These are phyloP conservation scores for Gambusia affinis DNA, from an alignment of 2,113 vertebrate species.

Conservation along the genomic window DNA sequence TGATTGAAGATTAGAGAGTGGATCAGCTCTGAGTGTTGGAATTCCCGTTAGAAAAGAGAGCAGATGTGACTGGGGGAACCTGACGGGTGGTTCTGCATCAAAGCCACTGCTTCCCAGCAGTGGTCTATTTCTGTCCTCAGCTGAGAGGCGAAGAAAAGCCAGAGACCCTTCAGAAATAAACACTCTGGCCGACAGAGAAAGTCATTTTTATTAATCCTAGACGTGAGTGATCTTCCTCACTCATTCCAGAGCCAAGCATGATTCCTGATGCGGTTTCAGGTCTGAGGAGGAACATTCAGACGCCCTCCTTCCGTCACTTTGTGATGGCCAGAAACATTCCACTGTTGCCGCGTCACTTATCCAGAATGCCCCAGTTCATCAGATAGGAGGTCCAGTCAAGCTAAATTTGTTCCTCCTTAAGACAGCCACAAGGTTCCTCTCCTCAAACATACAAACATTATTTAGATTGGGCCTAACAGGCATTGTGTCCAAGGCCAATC, in stretches of 20 bases:
- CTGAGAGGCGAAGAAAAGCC: conserved; percentile 48
- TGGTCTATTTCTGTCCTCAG: conserved; percentile 48
- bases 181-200: conserved; percentile 38
- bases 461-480: too few species aligned
- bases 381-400: conserved; percentile 66
- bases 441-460: conserved; percentile 19
- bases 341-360: conserved; percentile 47
- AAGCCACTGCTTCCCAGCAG: conserved; percentile 22
- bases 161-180: conserved; percentile 52
- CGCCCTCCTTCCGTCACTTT: conserved; percentile 16
- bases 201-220: conserved; percentile 44
- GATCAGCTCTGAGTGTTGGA: conserved; percentile 1
- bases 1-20: conserved; percentile 9
- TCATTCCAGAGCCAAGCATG: conserved; percentile 6
- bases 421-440: conserved; percentile 58
- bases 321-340: conserved; percentile 63
- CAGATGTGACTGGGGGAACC: conserved; percentile 14
- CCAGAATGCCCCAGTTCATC: conserved; percentile 65
- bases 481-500: too few species aligned
- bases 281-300: conserved; percentile 31
- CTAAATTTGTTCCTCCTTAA: conserved; percentile 72
- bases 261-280: conserved; percentile 38
- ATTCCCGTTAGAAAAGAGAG: conserved; percentile 36
- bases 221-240: conserved; percentile 28
- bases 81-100: conserved; percentile 6